Evolutionary conservation across 2,113 vertebrate genomes (phyloP), one percentile per base, ranked within the genome.

Genomic region (Nerophis lumbriciformis): DNA sequence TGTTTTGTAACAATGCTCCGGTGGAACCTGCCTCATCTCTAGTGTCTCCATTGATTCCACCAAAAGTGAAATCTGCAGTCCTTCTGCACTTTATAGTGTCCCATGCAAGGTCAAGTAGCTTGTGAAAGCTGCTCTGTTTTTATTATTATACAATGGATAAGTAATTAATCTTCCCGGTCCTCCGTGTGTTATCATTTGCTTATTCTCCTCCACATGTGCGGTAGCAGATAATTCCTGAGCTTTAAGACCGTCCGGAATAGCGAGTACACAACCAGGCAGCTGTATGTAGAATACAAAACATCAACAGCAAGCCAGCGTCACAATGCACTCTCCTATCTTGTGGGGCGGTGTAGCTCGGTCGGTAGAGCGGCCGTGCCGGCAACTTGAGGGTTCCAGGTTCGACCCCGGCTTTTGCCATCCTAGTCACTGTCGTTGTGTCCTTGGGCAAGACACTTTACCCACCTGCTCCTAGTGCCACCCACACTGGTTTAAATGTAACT

Each of bases 61-160:
- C 55, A 48, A 70, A 65, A 75, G 59, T 62, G 67, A 80, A 53
- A 73, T 72, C 38, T 69, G 64, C 78, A 57, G 16, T 48, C 39
- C 44, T 72, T 60, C 74, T 71, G 51, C 63, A 52, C 75, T 75
- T 70, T 78, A 61, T 76, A 77, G 70, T 72, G 72, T 88, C 82
- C 77, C 75, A 66, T 54, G 45, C 79, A 87, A 88, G 82, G 87
- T 88, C 86, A 82, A 48, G 58, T 10, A 61, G 68, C 69, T 21
- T 65, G 62, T 57, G 37, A 76, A 37, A 37, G 64, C 50, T 69
- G 70, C 67, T 64, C 4, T 42, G 50, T 75, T 77, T 71, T 53
- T 70, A 65, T 76, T 50, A 15, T 21, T 7, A 28, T 10, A 59
- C 63, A 58, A 35, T 35, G 15, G 16, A 47, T 19, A 65, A 69